Percentiles rank a stretch among this genome's conserved stretches.
These are phyloP conservation scores for Mus musculus DNA, from an alignment of 2,113 vertebrate genomes.

Conservation along the genomic window DNA sequence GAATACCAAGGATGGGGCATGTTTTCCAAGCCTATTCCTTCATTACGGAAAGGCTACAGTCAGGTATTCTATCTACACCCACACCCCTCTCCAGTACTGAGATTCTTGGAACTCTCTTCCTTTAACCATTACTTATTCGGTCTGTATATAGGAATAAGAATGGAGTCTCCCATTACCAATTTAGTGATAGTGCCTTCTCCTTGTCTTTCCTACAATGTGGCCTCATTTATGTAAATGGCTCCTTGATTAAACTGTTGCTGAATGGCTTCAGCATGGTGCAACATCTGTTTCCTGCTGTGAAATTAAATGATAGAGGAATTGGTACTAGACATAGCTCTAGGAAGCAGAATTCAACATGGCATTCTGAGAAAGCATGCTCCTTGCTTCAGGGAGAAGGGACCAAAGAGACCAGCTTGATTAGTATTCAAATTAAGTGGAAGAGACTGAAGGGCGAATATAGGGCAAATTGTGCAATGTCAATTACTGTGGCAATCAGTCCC, in stretches of 20 bases:
- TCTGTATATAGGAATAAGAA: not conserved
- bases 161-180: not conserved
- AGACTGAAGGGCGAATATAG: not conserved
- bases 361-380: slow-evolving; percentile 19
- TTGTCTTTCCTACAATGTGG: not conserved
- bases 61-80: too few species aligned
- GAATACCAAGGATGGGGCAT: not conserved
- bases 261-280: slow-evolving; percentile 21
- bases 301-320: slow-evolving; percentile 47
- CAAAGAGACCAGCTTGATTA: not conserved
- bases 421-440: not conserved
- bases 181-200: not conserved
- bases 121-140: not conserved
- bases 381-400: not conserved
- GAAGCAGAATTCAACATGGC: not conserved
- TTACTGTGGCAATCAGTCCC: not conserved
- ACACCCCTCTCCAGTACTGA: not conserved
- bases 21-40: not conserved
- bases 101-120: not conserved
- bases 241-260: slow-evolving; percentile 62
- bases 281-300: slow-evolving; percentile 73
- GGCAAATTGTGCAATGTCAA: not conserved
- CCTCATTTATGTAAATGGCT: slow-evolving; percentile 53
- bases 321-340: slow-evolving; percentile 57
- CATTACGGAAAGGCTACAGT: not conserved